Base-by-base conservation (phyloP, 1,140 invertebrate species). In the Heterodera carotae region DNA sequence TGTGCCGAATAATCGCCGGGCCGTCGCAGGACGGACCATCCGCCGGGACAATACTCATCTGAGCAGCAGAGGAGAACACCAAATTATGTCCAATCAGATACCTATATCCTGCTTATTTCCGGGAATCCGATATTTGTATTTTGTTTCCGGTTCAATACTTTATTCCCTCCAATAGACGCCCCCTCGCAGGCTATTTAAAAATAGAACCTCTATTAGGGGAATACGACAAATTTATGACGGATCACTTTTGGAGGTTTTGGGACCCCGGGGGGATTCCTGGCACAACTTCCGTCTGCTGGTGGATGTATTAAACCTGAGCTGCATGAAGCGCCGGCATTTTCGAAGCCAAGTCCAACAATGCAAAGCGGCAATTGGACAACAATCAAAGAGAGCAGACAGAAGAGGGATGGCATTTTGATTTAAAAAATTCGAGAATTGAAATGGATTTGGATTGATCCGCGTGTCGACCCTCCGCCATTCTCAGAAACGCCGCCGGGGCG, bases 11-110 rank as follows among this genome's bases (percentile, higher is more conserved):
- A 74, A 64, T 80, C 79, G 31, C 53, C 25, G 33, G 39, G 59
- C n/a, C 62, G 68, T 22, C 79, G 77, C 48, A 77, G 69, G 15
- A 80, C 79, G 36, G 79, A 78, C 79, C 79, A 80, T 6, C 79
- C 79, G 12, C 59, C 25, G 15, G 79, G 79, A 59, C 79, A 80
- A 69, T 80, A 80, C 68, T 80, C 79, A 34, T 80, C 78, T 80
- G 59, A n/a, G n/a, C 43, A 29, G n/a, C n/a, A 31, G 2, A 4
- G 36, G 48, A 25, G 31, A n/a, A n/a, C n/a, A n/a, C n/a, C n/a
- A n/a, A n/a, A n/a, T n/a, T n/a, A n/a, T n/a, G n/a, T n/a, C n/a
- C n/a, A n/a, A n/a, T n/a, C n/a, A n/a, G n/a, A n/a, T n/a, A n/a
- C n/a, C n/a, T n/a, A n/a, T n/a, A n/a, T n/a, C n/a, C n/a, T n/a